Conservation (phyloP, 2,797 vertebrate species). For the Psittacula derbiana region DNA sequence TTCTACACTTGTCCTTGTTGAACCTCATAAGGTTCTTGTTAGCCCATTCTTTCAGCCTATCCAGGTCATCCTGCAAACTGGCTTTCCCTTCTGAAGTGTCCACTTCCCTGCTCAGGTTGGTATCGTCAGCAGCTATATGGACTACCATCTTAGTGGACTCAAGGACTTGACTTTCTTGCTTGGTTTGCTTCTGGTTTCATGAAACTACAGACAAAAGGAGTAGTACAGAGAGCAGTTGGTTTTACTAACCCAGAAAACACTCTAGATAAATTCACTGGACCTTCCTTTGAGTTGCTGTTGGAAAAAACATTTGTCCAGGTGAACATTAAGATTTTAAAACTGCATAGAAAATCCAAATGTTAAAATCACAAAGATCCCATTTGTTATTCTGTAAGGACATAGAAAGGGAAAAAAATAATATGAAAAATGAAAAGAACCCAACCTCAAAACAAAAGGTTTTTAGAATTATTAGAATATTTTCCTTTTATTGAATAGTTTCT, state of each 20-base stretch:
- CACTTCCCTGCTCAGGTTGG: no score
- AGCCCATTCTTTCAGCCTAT: no score
- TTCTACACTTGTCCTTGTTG: no score
- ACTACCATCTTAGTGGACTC: neutral
- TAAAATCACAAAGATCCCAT: neutral
- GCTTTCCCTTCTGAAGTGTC: no score
- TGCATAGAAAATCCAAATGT: neutral
- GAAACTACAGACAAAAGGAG: neutral
- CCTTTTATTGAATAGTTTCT: neutral
- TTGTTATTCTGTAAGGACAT: neutral
- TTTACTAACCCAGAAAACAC: neutral
- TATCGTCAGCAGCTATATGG: no score
- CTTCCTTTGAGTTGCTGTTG: neutral
- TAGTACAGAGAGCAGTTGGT: neutral
- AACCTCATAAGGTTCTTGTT: no score
- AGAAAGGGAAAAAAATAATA: no score
- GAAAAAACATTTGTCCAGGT: neutral
- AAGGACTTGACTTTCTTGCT: neutral
- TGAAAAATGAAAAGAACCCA: fast-evolving
- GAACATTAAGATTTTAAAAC: neutral
- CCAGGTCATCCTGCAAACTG: no score
- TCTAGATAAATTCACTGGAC: neutral
- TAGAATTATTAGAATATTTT: neutral
- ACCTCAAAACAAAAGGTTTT: neutral
- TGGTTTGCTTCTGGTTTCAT: neutral